Evolutionary conservation across 2,797 vertebrate species (phyloP), one percentile per base, ranked within the genome.

Genomic region (Calcarius lapponicus): DNA sequence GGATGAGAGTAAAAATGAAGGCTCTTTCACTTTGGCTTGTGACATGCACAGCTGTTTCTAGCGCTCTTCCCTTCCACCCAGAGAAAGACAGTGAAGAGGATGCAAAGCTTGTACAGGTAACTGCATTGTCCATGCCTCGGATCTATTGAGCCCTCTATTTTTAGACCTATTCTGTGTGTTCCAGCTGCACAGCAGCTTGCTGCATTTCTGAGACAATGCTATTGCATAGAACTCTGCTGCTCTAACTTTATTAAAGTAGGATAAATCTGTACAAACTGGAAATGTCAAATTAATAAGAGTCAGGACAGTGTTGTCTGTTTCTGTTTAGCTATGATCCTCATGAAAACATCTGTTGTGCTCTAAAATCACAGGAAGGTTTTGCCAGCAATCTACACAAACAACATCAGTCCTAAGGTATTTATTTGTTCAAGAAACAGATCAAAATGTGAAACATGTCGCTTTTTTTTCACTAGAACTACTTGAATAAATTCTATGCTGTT

Each of bases 401-500:
- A 17, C 17, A 54, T 29, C 13, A 36, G 17, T 57, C 48, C 31
- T 51, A 73, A 57, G 17, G 7, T 76, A 60, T 73, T 80, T 73
- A 53, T 86, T 86, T 72, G 28, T 91, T 88, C 72, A 73, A 81
- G 50, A 86, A 82, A 47, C 11, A 79, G 31, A 70, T 20, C 13
- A 70, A 91, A 91, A 76, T 31, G 4, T 80, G 45, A 83, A 83
- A 47, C 58, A 2, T 19, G 13, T 54, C 54, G 9, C 17, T 66
- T 86, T 34, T 61, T 57, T 90, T 81, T 66, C n/a, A n/a, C 24
- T 95, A 99, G 99, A 97, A 73, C 20, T 99, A 99, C 95, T 97
- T 99, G 93, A 98, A 97, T 93, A 98, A 94, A 56, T 98, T 99
- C 96, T 99, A 98, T 96, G 96, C 98, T 95, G 95, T 98, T 74